Base-by-base conservation (phyloP, 2,113 vertebrate species). In the Formicarius rufipectus region DNA sequence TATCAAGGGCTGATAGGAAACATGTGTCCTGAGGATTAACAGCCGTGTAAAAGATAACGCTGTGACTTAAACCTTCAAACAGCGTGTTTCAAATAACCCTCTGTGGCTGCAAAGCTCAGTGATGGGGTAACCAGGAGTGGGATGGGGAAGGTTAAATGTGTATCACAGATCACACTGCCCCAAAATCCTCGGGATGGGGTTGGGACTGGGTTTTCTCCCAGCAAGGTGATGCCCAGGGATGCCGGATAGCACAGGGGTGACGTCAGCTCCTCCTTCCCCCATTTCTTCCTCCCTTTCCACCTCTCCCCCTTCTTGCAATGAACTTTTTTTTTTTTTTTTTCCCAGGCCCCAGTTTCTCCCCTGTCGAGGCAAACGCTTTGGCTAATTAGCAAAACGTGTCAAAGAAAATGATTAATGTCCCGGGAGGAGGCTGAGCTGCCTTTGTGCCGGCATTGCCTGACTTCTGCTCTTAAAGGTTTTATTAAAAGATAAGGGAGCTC, bases 331-430 rank as follows among this genome's bases (percentile, higher is more conserved):
- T 42, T 42, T 42, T 63, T 31, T 18, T 49, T 55, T 77, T 50
- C 71, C 81, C 87, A 95, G 76, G 84, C 74, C 84, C 93, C 71
- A 85, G 10, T 87, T 91, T 94, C 84, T 94, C 90, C 87, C 94
- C 87, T 49, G 69, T 94, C 2, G 49, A 80, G 87, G 87, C 67
- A 33, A 95, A 95, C 1, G 50, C 69, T 93, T 92, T 76, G 89
- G 78, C 93, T 96, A 96, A 97, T 96, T 96, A 96, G 89, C 89
- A 92, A 95, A 92, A 91, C 19, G 47, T 80, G 91, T 94, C 91
- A 83, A 87, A 89, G 93, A 95, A 94, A 85, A 93, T 89, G 86
- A 94, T 96, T 82, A 90, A 96, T 96, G 82, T 93, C 91, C 93
- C 66, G 25, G 75, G 94, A 94, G 85, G 92, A 92, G 92, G 87